Percentiles rank a stretch among this genome's conserved stretches.
phyloP scores from a whole-genome alignment of 2,888 invertebrate species.

The Lasioglossum leucozonium region DNA sequence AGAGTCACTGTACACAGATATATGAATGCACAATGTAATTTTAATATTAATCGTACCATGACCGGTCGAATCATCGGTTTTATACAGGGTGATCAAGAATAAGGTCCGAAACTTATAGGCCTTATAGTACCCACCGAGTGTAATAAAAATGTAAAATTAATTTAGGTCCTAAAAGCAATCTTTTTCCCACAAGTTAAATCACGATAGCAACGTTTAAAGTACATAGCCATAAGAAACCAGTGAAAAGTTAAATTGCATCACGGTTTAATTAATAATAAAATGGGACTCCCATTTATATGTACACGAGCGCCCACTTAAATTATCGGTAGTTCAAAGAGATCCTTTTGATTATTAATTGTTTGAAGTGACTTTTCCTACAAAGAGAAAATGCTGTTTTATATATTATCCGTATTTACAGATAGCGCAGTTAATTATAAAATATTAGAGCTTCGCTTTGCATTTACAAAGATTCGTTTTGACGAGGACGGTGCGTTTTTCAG shows the following conservation, averaged over 20 bases:
- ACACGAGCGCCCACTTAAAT: not conserved
- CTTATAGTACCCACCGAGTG: too few species aligned
- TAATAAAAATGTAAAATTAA: too few species aligned
- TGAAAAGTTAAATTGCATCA: not conserved
- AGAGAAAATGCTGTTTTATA: not conserved
- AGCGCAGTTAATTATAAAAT: not conserved
- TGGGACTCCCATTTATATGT: too few species aligned
- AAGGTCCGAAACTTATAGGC: too few species aligned
- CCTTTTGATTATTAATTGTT: not conserved
- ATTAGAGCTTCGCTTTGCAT: not conserved
- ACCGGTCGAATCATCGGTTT: not conserved
- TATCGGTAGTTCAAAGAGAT: not conserved
- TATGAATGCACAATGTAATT: not conserved
- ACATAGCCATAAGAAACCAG: not conserved
- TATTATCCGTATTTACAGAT: not conserved
- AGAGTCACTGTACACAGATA: too few species aligned
- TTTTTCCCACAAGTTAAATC: not conserved
- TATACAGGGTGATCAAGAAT: too few species aligned
- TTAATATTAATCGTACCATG: not conserved
- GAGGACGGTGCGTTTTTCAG: not conserved
- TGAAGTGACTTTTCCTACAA: not conserved
- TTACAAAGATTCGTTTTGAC: not conserved
- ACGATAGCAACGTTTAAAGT: not conserved
- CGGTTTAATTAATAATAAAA: not conserved
- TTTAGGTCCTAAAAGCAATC: too few species aligned